Conservation (phyloP, 1,140 invertebrate genomes). For the Battus philenor region DNA sequence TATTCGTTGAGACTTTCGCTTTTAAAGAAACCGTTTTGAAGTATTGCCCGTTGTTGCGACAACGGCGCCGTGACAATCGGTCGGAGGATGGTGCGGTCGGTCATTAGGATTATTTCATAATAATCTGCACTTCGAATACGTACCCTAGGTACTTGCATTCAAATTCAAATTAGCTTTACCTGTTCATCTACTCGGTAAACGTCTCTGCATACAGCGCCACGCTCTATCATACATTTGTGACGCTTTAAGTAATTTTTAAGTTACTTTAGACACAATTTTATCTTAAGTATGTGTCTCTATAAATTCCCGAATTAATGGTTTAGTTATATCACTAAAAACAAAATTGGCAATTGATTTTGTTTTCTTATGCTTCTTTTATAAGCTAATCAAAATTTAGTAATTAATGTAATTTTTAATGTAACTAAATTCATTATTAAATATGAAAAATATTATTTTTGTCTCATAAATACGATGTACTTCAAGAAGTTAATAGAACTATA, state of each 20-base stretch:
- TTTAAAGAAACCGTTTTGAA: conserved; percentile 34
- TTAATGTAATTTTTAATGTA: too few species aligned
- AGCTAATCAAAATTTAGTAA: too few species aligned
- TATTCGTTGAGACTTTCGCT: conserved; percentile 70
- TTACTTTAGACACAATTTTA: conserved; percentile 8
- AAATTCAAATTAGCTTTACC: conserved; percentile 15
- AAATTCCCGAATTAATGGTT: too few species aligned
- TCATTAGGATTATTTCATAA: conserved; percentile 32
- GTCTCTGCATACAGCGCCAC: conserved; percentile 49
- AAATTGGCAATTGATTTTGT: too few species aligned
- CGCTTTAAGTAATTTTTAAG: conserved; percentile 27
- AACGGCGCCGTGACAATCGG: conserved; percentile 52
- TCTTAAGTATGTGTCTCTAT: conserved; percentile 2
- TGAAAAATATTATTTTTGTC: too few species aligned
- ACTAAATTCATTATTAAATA: too few species aligned
- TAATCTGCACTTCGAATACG: conserved; percentile 26
- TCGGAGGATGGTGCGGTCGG: conserved; percentile 70
- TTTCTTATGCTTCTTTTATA: too few species aligned
- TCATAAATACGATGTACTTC: too few species aligned
- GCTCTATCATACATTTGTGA: conserved; percentile 34
- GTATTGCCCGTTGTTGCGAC: conserved; percentile 37
- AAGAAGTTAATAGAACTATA: too few species aligned
- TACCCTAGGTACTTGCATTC: conserved; percentile 12
- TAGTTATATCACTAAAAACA: too few species aligned
- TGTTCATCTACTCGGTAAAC: conserved; percentile 3